Evolutionary conservation across 2,888 invertebrate genomes (phyloP), one percentile per base, ranked within the genome.

Genomic region (Himalopsyche tibetana): DNA sequence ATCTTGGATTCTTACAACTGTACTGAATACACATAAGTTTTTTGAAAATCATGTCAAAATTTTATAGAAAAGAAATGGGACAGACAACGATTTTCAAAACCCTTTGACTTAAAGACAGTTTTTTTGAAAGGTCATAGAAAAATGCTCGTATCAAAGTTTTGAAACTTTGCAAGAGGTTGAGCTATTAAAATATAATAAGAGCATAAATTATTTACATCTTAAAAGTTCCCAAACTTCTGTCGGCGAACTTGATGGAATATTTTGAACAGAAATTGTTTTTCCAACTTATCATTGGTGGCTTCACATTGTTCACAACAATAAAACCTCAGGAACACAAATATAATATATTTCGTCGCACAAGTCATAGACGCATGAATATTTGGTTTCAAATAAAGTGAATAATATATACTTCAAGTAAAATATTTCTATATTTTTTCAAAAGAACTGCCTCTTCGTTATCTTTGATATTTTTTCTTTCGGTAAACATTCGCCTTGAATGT

Each of bases 111-210:
- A 11, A 8, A 51, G 51, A 51, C 15, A 51, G 51, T 51, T 5
- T 51, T 15, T 74, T 15, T 74, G 36, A 36, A 74, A 74, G 28
- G 6, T 74, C 74, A 36, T 15, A 74, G 36, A 36, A 74, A 19
- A 1, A 12, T 74, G 38, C 12, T 38, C 74, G 74, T 74, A 11
- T 69, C 8, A 69, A 69, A 69, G 69, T n/a, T 69, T 69, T 38
- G 38, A 74, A 74, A 74, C 74, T 74, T 51, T 36, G 74, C 12
- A 6, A 74, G 36, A 38, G 74, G 4, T 74, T 74, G 74, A 15
- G 36, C 38, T 74, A 74, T 74, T 74, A 74, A 74, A 74, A 74
- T 38, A 74, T 74, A 74, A 74, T 74, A 74, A 36, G 74, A 36
- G 74, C 74, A 36, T 74, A 36, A 74, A 74, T 15, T 38, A 74